Evolutionary conservation across 2,113 vertebrate genomes (phyloP).

Genomic region (Bagarius yarrelli): DNA sequence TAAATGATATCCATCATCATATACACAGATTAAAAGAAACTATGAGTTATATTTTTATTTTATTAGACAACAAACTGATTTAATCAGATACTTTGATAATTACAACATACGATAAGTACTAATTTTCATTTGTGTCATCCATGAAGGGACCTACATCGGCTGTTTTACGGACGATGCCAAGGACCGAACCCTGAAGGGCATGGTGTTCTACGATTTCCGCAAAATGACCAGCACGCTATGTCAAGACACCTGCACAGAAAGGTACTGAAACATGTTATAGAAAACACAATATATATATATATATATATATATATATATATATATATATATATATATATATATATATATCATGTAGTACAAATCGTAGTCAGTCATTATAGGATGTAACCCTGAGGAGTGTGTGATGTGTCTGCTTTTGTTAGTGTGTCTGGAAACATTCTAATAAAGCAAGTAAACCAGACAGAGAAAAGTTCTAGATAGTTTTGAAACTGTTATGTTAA

Average conservation of each 20-base stretch:
- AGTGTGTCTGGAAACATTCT: background rate
- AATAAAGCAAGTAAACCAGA: background rate
- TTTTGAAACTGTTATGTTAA: too few species aligned
- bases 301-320: too few species aligned
- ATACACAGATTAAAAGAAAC: background rate
- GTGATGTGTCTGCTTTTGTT: background rate
- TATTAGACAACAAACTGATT: background rate
- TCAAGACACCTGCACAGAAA: constrained; percentile 82
- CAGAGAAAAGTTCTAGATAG: background rate
- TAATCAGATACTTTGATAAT: background rate
- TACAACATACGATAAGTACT: background rate
- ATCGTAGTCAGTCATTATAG: too few species aligned
- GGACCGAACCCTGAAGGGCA: constrained; percentile 78
- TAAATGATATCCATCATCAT: background rate
- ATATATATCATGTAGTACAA: too few species aligned
- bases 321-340: too few species aligned
- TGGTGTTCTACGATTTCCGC: constrained; percentile 81
- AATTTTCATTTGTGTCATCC: background rate
- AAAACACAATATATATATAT: background rate
- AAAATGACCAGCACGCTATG: constrained; percentile 84
- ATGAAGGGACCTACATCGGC: constrained; percentile 75
- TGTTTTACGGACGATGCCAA: constrained; percentile 77
- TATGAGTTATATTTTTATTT: background rate
- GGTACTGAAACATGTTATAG: constrained; percentile 61
- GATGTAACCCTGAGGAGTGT: background rate